Conservation (phyloP, 2,888 invertebrate species). For the Lithophane ornitopus region DNA sequence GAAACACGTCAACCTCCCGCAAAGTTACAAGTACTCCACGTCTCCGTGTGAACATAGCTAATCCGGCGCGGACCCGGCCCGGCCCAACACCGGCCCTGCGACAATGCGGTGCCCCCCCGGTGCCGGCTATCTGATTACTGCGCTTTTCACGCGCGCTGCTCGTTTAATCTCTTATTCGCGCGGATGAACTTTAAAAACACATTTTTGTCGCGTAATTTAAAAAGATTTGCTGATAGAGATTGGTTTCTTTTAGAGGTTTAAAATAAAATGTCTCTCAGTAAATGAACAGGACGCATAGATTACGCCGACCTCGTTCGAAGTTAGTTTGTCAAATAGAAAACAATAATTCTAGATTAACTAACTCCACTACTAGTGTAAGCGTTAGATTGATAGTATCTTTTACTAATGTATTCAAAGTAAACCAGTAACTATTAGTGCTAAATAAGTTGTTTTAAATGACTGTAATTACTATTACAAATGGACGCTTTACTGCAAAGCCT, state of each 20-base stretch:
- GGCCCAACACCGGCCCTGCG: neutral
- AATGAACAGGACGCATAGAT: neutral
- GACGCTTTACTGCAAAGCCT: slow-evolving; percentile 53
- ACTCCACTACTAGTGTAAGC: slow-evolving; percentile 6
- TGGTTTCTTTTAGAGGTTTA: slow-evolving; percentile 17
- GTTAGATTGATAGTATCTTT: slow-evolving; percentile 18
- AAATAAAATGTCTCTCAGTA: slow-evolving; percentile 10
- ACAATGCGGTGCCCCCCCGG: neutral
- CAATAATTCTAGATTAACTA: slow-evolving; percentile 26
- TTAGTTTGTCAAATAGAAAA: slow-evolving; percentile 16
- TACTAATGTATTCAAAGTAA: slow-evolving; percentile 28
- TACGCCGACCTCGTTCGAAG: neutral
- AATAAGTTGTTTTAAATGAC: slow-evolving; percentile 59
- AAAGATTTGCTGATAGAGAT: slow-evolving; percentile 30
- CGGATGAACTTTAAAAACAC: slow-evolving; percentile 64
- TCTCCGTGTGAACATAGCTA: slow-evolving; percentile 25
- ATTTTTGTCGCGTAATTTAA: slow-evolving; percentile 63
- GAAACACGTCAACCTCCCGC: slow-evolving; percentile 10
- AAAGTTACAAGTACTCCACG: slow-evolving; percentile 3
- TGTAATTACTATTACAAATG: slow-evolving; percentile 59
- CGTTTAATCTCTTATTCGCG: slow-evolving; percentile 69
- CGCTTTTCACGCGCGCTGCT: slow-evolving; percentile 54
- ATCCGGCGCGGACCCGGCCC: neutral
- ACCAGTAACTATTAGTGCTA: slow-evolving; percentile 31
- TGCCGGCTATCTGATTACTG: slow-evolving; percentile 49